A percentile compares a stretch with the other conserved stretches of the same genome.
Conservation (phyloP, 2,797 vertebrate species). For the Galaxias olidus region DNA sequence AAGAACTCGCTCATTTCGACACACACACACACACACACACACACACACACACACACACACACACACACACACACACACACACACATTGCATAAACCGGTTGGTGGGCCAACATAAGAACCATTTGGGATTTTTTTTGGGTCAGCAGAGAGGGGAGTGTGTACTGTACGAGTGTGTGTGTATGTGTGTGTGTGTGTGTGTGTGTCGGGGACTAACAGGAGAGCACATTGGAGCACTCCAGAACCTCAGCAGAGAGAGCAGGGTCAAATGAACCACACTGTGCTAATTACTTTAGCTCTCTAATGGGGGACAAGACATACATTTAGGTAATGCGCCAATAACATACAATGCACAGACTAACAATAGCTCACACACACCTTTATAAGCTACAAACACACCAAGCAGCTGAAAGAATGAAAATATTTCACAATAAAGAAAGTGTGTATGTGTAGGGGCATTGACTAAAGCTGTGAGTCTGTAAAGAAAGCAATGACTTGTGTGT, state of each 20-base stretch:
- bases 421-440: no score
- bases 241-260: constrained; percentile 52
- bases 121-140: constrained; percentile 62
- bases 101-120: constrained; percentile 69
- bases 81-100: constrained; percentile 54
- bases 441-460: constrained; percentile 13
- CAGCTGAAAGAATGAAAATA: no score
- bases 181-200: constrained; percentile 6
- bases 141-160: constrained; percentile 23
- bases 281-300: constrained; percentile 69
- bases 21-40: constrained; percentile 55
- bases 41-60: constrained; percentile 67
- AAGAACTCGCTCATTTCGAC: constrained; percentile 54
- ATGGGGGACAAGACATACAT: constrained; percentile 48
- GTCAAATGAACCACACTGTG: constrained; percentile 67
- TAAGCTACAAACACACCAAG: background rate
- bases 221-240: constrained; percentile 56
- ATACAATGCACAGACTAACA: background rate
- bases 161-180: background rate
- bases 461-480: constrained; percentile 5
- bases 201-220: constrained; percentile 30
- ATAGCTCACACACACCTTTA: constrained; percentile 1
- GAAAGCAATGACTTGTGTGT: background rate
- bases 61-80: constrained; percentile 26
- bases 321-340: background rate